Evolutionary conservation across 1,140 invertebrate species (phyloP).

Genomic region (Brachionus manjavacas): DNA sequence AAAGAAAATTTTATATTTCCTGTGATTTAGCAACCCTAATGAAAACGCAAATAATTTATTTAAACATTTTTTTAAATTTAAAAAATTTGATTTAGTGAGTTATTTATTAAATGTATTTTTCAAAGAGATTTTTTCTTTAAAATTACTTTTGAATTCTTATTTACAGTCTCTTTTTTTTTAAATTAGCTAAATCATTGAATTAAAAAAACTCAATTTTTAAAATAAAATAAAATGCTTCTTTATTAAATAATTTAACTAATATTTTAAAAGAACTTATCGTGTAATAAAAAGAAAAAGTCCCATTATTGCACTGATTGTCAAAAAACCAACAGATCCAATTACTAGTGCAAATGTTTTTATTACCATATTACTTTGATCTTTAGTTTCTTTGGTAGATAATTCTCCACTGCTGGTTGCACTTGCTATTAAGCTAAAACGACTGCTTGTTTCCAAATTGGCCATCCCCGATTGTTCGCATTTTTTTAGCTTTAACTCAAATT

Average conservation of each 20-base stretch:
- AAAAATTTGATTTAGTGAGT: too few relatives aligned
- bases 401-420: background rate
- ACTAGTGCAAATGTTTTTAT: background rate
- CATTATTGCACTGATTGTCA: slow-evolving; percentile 21
- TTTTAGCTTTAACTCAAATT: background rate
- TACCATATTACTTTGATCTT: background rate
- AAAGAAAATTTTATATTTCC: too few relatives aligned
- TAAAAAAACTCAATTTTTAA: background rate
- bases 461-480: background rate
- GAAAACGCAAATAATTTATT: too few relatives aligned
- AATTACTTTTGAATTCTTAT: too few relatives aligned
- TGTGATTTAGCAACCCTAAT: too few relatives aligned
- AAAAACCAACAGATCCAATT: background rate
- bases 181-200: too few relatives aligned
- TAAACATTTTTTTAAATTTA: too few relatives aligned
- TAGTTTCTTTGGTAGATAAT: background rate
- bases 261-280: background rate
- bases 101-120: too few relatives aligned
- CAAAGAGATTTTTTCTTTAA: too few relatives aligned
- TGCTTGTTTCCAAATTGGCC: background rate
- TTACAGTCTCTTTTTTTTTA: too few relatives aligned
- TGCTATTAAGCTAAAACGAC: background rate
- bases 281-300: slow-evolving; percentile 12
- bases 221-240: background rate
- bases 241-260: background rate